Conservation (phyloP, 2,797 vertebrate genomes). For the Sebastes steindachneri region DNA sequence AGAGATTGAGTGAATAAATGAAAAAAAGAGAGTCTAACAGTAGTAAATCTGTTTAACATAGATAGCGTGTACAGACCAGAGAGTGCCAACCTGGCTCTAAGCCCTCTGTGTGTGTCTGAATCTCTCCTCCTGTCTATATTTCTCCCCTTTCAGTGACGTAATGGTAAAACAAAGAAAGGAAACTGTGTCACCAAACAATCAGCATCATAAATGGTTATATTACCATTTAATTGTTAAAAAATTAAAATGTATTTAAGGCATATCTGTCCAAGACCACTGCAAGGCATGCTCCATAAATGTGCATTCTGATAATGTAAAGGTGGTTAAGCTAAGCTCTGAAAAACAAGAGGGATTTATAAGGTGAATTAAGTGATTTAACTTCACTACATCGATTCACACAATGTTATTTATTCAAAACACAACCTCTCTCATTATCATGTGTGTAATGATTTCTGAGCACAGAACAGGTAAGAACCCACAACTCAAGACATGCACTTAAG, state of each 20-base stretch:
- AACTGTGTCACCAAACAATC: neutral
- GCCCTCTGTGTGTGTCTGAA: conserved; percentile 7
- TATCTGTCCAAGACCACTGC: neutral
- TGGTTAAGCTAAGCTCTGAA: neutral
- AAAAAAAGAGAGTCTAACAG: conserved; percentile 46
- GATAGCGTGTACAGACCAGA: conserved; percentile 43
- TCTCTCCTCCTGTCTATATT: neutral
- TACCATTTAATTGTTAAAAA: neutral
- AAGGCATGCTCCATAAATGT: neutral
- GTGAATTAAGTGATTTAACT: neutral
- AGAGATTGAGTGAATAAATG: conserved; percentile 58
- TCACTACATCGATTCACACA: neutral
- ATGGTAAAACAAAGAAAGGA: neutral
- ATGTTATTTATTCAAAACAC: neutral
- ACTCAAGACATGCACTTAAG: too few relatives aligned
- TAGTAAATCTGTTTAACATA: conserved; percentile 61
- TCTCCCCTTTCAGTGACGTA: neutral
- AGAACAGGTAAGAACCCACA: too few relatives aligned
- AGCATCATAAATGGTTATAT: neutral
- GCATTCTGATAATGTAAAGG: neutral
- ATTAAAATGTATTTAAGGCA: too few relatives aligned
- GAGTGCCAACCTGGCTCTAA: conserved; percentile 48
- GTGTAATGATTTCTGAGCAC: too few relatives aligned
- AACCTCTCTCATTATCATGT: too few relatives aligned
- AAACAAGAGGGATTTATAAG: neutral